These are phyloP conservation scores for Melieria picta DNA, from an alignment of 2,888 invertebrate genomes.

Conservation along the genomic window DNA sequence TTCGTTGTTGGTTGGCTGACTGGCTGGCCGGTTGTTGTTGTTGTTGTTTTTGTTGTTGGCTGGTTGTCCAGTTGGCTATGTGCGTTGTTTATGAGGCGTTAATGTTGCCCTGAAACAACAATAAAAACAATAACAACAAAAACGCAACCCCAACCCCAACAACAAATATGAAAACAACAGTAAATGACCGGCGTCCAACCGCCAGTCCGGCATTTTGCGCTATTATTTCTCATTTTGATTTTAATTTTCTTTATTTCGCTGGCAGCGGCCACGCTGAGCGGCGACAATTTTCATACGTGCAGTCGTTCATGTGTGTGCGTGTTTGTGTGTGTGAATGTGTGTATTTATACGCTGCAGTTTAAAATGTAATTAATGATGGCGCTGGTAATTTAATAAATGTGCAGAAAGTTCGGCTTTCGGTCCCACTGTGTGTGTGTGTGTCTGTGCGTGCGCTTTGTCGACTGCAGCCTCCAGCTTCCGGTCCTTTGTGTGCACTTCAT, in stretches of 20 bases:
- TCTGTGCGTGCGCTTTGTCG: conserved; percentile 3
- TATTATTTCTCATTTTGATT: no score
- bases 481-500: no score
- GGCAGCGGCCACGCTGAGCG: neutral
- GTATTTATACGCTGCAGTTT: conserved; percentile 48
- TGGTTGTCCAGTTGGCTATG: neutral
- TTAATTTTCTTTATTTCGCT: no score
- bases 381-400: conserved; percentile 59
- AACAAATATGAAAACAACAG: no score
- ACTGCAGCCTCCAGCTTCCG: no score
- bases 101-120: neutral
- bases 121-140: no score
- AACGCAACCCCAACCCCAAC: no score
- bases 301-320: neutral
- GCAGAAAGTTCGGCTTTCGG: conserved; percentile 29
- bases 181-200: no score
- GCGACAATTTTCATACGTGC: neutral
- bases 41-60: no score
- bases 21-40: no score
- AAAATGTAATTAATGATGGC: conserved; percentile 58
- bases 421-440: conserved; percentile 8
- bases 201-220: no score
- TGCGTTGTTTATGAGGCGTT: neutral
- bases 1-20: neutral
- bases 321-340: neutral